Base-by-base conservation (phyloP, 1,140 invertebrate genomes). In the Goniozus legneri region DNA sequence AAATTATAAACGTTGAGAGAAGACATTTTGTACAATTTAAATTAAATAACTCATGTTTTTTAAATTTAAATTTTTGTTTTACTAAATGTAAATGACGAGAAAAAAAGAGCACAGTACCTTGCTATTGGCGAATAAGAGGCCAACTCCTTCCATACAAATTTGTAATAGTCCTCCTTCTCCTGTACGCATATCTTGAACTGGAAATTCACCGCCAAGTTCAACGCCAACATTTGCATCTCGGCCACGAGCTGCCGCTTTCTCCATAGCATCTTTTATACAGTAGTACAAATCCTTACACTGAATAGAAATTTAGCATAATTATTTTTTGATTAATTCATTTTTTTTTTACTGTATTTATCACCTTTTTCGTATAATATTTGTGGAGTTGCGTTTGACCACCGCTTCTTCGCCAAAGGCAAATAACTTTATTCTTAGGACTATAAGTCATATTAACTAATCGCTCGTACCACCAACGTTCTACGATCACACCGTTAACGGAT, bases 381-480 rank as follows among this genome's bases (percentile, higher is more conserved):
- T 98, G 93, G 41, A 99, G 82, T 64, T 98, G 89, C 1, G 91
- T 94, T 67, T 92, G 88, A 8, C 89, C 91, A 2, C 90, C 91
- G 62, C 89, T 91, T 54, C 88, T 82, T 47, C 90, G 84, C 94
- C 96, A 99, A 33, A 99, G 80, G 77, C 96, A 99, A 36, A 99
- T 78, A 12, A 98, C 90, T 75, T 93, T 91, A 61, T 91, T 98
- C 77, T 98, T 98, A 0, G 97, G 97, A 60, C 95, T 96, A 71
- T 96, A 99, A 0, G 96, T 98, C 94, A 99, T 98, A 67, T 99
- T 99, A 8, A 99, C 95, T 16, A 99, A 79, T 41, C 95, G 80
- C 69, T 99, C 97, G 77, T 95, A 99, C 95, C 96, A 99, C 95
- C 96, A 99, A 71, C 90, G 80, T 69, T 99, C 96, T 37, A 97